These are phyloP conservation scores for Linhomoeus sp. DNA, from an alignment of 2,888 invertebrate species.

Conservation along the genomic window DNA sequence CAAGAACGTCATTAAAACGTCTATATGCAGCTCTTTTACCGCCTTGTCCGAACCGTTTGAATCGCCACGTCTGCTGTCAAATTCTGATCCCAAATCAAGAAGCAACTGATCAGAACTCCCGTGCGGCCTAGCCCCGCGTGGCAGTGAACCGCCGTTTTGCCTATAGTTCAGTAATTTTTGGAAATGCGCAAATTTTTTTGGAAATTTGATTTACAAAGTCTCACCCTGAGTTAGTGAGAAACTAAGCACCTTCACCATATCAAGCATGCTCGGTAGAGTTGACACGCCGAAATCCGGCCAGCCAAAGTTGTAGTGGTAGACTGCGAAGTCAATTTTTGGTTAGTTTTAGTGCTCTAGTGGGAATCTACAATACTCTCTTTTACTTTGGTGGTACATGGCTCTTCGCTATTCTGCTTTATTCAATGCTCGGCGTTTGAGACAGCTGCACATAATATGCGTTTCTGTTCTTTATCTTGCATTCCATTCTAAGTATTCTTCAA, in stretches of 20 bases:
- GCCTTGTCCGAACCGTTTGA: constrained; percentile 49
- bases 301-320: constrained; percentile 72
- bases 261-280: constrained; percentile 50
- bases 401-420: too few species aligned
- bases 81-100: constrained; percentile 55
- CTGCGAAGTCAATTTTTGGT: too few species aligned
- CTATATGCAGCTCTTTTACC: too few species aligned
- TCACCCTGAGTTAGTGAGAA: constrained; percentile 57
- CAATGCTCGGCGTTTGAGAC: too few species aligned
- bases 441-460: too few species aligned
- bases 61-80: constrained; percentile 59
- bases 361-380: too few species aligned
- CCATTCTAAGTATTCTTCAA: not conserved
- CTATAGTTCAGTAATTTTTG: constrained; percentile 2
- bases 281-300: constrained; percentile 66
- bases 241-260: constrained; percentile 72
- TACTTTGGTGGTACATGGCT: too few species aligned
- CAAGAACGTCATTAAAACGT: too few species aligned
- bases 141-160: constrained; percentile 45
- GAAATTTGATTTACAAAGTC: too few species aligned
- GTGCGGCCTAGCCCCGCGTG: constrained; percentile 60
- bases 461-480: not conserved
- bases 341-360: too few species aligned
- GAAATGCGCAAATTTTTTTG: too few species aligned
- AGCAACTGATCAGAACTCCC: constrained; percentile 66